Evolutionary conservation across 1,140 invertebrate genomes (phyloP).

Genomic region (Drosophila serrata): DNA sequence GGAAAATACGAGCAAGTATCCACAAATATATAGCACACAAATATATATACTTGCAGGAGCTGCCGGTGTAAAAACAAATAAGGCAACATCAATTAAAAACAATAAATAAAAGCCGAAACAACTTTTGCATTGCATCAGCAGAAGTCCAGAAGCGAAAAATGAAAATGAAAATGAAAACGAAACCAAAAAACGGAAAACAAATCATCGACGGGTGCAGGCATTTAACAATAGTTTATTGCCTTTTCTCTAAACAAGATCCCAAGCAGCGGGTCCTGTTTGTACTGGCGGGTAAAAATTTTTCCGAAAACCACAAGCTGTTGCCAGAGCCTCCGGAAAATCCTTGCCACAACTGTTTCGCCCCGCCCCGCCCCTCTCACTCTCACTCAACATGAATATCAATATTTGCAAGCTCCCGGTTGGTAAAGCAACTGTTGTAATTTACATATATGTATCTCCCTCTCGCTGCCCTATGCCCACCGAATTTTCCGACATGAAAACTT

Average conservation of each 20-base stretch:
- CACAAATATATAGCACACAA: neutral
- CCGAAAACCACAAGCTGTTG: constrained; percentile 58
- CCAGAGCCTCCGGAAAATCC: constrained; percentile 25
- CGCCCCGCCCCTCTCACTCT: neutral
- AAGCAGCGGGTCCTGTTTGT: constrained; percentile 5
- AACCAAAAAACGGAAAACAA: constrained; percentile 36
- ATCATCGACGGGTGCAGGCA: constrained; percentile 28
- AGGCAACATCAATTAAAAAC: constrained; percentile 50
- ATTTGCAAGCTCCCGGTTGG: constrained; percentile 68
- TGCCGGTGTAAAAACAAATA: constrained; percentile 40
- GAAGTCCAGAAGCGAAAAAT: constrained; percentile 10
- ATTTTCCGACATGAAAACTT: constrained; percentile 58
- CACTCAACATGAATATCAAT: constrained; percentile 62
- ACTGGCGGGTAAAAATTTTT: constrained; percentile 19
- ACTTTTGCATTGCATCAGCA: constrained; percentile 42
- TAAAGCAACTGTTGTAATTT: constrained; percentile 73
- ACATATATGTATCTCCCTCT: constrained; percentile 31
- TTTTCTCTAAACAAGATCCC: constrained; percentile 44
- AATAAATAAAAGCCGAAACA: constrained; percentile 47
- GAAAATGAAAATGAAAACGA: constrained; percentile 33
- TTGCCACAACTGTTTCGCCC: constrained; percentile 37
- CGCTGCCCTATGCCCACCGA: neutral
- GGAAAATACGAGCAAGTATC: constrained; percentile 2
- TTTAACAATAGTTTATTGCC: constrained; percentile 61
- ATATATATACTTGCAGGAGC: constrained; percentile 1